Base-by-base conservation (phyloP, 92 coral and sea anemone genomes). In the Phenganax marumi region DNA sequence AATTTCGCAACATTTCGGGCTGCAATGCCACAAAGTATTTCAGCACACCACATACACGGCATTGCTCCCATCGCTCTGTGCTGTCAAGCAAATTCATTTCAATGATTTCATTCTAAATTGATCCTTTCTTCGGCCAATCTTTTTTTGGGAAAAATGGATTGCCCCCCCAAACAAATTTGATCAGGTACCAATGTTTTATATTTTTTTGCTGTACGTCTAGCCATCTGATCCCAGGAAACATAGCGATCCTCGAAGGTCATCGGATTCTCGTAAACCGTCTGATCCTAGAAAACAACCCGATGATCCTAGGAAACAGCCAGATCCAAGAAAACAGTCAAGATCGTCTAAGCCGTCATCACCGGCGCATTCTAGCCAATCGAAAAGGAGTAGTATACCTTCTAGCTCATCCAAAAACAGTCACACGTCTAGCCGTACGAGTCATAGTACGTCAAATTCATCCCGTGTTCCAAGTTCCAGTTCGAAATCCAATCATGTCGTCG, bases 151-250 rank as follows among this genome's bases (percentile, higher is more conserved):
- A n/a, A n/a, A n/a, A n/a, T n/a, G n/a, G n/a, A n/a, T n/a, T n/a
- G n/a, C n/a, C n/a, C n/a, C n/a, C n/a, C n/a, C n/a, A n/a, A n/a
- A n/a, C n/a, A n/a, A n/a, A n/a, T n/a, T n/a, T n/a, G n/a, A n/a
- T n/a, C n/a, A 87, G 82, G 90, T 97, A 62, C 97, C 88, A 21
- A 93, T 10, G 82, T 93, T 21, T 92, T 93, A 74, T 92, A 89
- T 26, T 89, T 97, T 60, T 77, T 92, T 93, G 0, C 91, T 86
- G 25, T 85, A 25, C 8, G 50, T 66, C n/a, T 33, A 66, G 72
- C 24, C 72, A 25, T 66, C 72, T 1, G 72, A 66, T 66, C 17
- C 72, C 50, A 25, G 72, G 0, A 66, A 33, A 33, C 17, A 47
- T 6, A 12, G 18, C 8, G 72, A 23, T 66, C n/a, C 72, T 10